Evolutionary conservation across 2,113 vertebrate species (phyloP), one percentile per base, ranked within the genome.

Genomic region (Phyllopteryx taeniolatus): DNA sequence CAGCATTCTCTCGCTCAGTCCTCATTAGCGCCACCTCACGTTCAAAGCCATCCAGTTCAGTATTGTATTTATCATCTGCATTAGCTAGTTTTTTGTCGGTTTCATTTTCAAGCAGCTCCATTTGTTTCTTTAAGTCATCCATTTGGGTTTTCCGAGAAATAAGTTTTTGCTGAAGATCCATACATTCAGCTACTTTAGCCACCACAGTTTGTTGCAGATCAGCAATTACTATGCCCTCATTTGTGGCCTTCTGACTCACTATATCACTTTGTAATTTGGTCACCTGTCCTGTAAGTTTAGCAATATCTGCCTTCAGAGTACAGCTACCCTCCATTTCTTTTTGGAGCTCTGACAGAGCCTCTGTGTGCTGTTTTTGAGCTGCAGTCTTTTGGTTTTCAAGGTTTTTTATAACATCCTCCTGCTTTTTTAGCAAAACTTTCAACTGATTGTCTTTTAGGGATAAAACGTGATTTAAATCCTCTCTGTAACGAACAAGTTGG

Each of bases 361-460:
- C 90, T 59, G 85, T 85, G 19, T 90, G 64, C 61, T 93, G 90
- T 68, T 93, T 92, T 27, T 94, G 91, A 42, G 92, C 83, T 0
- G 73, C 42, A 0, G 80, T 79, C 68, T 94, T 96, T 68, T 95
- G 92, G 71, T 82, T 89, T 72, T 95, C 93, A 0, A 96, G 93
- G 74, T 77, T 90, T 85, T 91, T 94, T 70, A 96, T 95, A 12
- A 86, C 86, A 14, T 96, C 94, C 71, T 95, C 78, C 76, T 95
- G 94, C 83, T 95, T 93, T 82, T 93, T 93, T 9, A 96, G 88
- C n/a, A 95, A 84, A 66, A 93, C 92, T 80, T 95, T 95, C 72
- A 94, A 67, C 76, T 96, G 95, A 86, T 95, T 93, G 84, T 96
- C 95, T 75, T 96, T 96, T 20, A 96, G 85, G 20, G 93, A 95